Evolutionary conservation across 2,797 vertebrate species (phyloP).

Genomic region (Crocidura indochinensis): DNA sequence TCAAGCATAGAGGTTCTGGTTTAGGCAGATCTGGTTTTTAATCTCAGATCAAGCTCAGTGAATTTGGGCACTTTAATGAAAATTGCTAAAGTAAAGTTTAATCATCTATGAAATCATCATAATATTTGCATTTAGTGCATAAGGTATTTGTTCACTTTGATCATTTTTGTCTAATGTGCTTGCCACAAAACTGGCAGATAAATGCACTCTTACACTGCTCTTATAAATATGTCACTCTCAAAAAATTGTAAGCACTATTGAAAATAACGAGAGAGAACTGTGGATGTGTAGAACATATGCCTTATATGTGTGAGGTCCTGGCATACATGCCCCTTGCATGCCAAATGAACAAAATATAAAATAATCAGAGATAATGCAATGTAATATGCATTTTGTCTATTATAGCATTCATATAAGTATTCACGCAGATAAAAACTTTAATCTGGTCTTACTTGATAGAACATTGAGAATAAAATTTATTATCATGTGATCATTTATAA

Average conservation of each 20-base stretch:
- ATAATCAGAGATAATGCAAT: not conserved
- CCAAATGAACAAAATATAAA: not conserved
- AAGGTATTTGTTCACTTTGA: not conserved
- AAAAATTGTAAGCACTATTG: not conserved
- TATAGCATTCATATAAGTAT: not conserved
- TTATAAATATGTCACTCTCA: not conserved
- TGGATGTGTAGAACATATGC: too few relatives aligned
- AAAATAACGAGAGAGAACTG: not conserved
- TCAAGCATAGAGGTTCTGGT: conserved; percentile 13
- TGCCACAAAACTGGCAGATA: not conserved
- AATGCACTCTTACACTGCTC: not conserved
- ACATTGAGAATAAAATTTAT: not conserved
- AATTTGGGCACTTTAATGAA: conserved; percentile 15
- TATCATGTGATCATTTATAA: not conserved
- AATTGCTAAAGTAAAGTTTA: not conserved
- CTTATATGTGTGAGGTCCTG: too few relatives aligned
- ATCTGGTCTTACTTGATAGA: not conserved
- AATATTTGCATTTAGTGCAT: not conserved
- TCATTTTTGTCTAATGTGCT: not conserved
- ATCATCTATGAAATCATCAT: not conserved
- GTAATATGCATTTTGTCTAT: not conserved
- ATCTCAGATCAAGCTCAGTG: conserved; percentile 34
- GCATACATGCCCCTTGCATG: too few relatives aligned
- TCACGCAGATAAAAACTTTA: conserved; percentile 9
- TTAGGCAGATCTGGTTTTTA: not conserved